phyloP scores from a whole-genome alignment of 2,113 vertebrate species.

The Apteryx owenii region DNA sequence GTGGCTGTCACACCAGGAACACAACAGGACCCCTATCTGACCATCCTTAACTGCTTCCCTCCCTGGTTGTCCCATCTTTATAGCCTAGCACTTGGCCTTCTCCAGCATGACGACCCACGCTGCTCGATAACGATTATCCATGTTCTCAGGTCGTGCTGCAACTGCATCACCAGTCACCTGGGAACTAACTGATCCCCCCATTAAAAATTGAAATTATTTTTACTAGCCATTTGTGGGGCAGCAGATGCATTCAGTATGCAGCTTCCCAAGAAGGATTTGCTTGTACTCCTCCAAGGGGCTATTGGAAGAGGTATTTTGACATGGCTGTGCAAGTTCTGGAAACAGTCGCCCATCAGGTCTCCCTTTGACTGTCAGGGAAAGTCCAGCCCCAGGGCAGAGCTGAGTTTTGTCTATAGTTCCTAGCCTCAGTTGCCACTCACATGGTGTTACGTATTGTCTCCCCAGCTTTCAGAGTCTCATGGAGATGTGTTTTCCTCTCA shows the following conservation, averaged over 20 bases:
- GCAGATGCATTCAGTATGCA: background rate
- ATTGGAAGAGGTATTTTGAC: background rate
- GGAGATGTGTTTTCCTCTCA: background rate
- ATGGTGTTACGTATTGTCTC: background rate
- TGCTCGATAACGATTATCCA: background rate
- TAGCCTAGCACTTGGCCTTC: background rate
- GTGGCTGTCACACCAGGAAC: background rate
- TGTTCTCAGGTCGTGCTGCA: background rate
- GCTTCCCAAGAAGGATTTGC: background rate
- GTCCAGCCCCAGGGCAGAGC: background rate
- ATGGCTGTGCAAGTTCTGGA: background rate
- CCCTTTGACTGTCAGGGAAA: background rate
- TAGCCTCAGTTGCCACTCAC: background rate
- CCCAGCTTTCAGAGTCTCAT: background rate
- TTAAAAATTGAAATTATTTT: background rate
- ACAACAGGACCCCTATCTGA: background rate
- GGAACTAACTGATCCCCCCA: background rate
- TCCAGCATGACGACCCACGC: background rate
- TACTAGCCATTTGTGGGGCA: accelerated
- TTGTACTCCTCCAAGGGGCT: background rate
- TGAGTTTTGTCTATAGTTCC: background rate
- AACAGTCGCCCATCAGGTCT: background rate
- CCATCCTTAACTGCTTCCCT: background rate
- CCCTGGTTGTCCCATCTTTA: background rate
- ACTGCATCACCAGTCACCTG: background rate